Evolutionary conservation across 2,888 invertebrate genomes (phyloP).

Genomic region (Lasioglossum leucozonium): DNA sequence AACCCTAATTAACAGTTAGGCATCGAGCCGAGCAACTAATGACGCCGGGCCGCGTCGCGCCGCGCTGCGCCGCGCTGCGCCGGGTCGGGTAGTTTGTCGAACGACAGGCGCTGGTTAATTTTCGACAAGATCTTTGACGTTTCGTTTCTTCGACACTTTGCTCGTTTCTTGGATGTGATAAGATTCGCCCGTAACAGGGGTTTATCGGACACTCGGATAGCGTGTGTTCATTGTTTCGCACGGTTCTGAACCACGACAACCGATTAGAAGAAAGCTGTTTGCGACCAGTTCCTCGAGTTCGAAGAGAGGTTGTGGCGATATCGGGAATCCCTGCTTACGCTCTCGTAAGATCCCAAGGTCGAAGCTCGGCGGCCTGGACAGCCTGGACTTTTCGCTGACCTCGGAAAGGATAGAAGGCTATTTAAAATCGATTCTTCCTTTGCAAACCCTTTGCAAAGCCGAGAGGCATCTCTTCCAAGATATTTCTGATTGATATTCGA

Average conservation of each 20-base stretch:
- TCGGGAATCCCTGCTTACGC: background rate
- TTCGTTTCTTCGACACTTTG: background rate
- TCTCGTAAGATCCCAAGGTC: background rate
- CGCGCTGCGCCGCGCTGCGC: too few species aligned
- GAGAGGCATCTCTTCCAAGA: too few species aligned
- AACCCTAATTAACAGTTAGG: background rate
- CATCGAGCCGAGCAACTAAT: background rate
- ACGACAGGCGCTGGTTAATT: background rate
- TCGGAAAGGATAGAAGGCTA: too few species aligned
- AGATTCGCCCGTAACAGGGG: background rate
- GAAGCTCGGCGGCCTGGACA: background rate
- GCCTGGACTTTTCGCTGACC: background rate
- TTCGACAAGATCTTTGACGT: background rate
- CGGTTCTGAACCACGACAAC: background rate
- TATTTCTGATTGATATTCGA: too few species aligned
- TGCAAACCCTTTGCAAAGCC: too few species aligned
- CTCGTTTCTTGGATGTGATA: background rate
- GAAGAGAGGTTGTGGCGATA: background rate
- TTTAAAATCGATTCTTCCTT: too few species aligned
- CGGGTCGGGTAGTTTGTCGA: background rate
- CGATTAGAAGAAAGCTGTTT: conserved; percentile 19
- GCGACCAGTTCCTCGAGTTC: background rate
- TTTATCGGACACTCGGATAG: background rate
- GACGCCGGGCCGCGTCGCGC: too few species aligned
- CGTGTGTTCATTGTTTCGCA: background rate